Evolutionary conservation across 2,113 vertebrate genomes (phyloP), one percentile per base, ranked within the genome.

Genomic region (Mormoops blainvillei): DNA sequence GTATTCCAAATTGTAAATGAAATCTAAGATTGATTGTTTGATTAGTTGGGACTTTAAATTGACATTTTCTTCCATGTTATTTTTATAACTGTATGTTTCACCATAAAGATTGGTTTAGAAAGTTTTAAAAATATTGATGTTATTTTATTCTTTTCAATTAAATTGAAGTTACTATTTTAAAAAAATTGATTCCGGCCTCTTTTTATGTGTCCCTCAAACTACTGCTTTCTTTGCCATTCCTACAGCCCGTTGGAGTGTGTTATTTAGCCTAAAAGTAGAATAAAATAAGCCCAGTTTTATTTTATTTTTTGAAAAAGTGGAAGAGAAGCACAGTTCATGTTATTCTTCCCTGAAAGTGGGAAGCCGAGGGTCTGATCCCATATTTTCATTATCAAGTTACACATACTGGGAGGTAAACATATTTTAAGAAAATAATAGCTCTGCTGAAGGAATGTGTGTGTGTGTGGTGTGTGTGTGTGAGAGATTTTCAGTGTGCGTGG

Each of bases 1-100:
- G 10, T 81, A 16, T 67, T 97, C 20, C 87, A 86, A 95, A 91
- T 91, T 97, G 80, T 90, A 97, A 95, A 70, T 95, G 88, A 96
- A 70, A 86, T 92, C 85, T 68, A 85, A 96, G 80, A 87, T 77
- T 68, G 87, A 95, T 88, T 84, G 48, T 73, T 86, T 95, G 91
- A 77, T 82, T 90, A 50, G 54, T 86, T 96, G 41, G 38, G 15
- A 20, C 89, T 96, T 95, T 87, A 86, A 89, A 89, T 83, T 70
- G 92, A 93, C 95, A 93, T 28, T 91, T 94, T 80, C 61, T 93
- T 33, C 31, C 9, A 10, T 54, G 54, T 91, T 91, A 80, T 91
- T 93, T 96, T 93, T 92, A 74, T 50, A 80, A 91, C 48, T 88
- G 1, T 74, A 24, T 94, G 74, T 93, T 89, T 91, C 68, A 89